phyloP scores from a whole-genome alignment of 2,888 invertebrate species.

The Hermodice carunculata region DNA sequence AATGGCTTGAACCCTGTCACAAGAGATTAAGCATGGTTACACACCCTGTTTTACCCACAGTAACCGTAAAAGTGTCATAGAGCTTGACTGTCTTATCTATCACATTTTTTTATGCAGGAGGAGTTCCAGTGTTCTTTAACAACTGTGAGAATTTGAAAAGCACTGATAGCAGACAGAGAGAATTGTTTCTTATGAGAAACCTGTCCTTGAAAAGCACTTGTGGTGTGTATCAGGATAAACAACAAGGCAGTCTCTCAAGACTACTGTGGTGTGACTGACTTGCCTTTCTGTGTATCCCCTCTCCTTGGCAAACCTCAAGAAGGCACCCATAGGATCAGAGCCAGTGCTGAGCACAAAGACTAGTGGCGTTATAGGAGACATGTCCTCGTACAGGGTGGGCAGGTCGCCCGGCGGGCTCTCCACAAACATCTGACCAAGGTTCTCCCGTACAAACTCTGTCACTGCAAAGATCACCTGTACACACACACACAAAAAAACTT shows the following conservation, averaged over 20 bases:
- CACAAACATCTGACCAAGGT: conserved; percentile 84
- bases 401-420: conserved; percentile 83
- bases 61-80: too few relatives aligned
- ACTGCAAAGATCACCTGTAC: conserved; percentile 81
- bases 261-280: too few relatives aligned
- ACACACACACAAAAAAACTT: not conserved
- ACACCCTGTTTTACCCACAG: too few relatives aligned
- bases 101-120: too few relatives aligned
- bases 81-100: too few relatives aligned
- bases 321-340: conserved; percentile 72
- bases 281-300: conserved; percentile 66
- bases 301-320: conserved; percentile 69
- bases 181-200: too few relatives aligned
- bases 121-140: too few relatives aligned
- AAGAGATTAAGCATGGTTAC: not conserved
- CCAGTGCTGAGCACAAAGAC: conserved; percentile 90
- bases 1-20: conserved; percentile 66
- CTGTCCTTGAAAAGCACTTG: too few relatives aligned
- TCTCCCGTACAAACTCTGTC: conserved; percentile 82
- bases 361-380: conserved; percentile 77
- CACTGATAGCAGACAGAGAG: too few relatives aligned
- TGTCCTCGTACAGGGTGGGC: conserved; percentile 69
- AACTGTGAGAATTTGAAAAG: too few relatives aligned
- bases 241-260: too few relatives aligned
- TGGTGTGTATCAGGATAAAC: too few relatives aligned